Evolutionary conservation across 1,140 invertebrate species (phyloP), one percentile per base, ranked within the genome.

Genomic region (Cardiocondyla obscurior): DNA sequence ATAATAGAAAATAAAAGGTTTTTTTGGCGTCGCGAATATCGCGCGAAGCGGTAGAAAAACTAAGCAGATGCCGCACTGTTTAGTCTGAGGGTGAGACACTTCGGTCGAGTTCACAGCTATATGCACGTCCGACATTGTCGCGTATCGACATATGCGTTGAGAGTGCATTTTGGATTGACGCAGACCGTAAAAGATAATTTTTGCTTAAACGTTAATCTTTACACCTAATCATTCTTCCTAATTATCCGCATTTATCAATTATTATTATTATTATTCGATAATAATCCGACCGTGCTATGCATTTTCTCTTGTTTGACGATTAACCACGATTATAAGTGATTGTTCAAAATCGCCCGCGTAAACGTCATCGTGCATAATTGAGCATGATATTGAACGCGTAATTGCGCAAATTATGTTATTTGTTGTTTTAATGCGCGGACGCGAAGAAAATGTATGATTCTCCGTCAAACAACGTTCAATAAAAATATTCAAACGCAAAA

Each of bases 1-100:
- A 79, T 79, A 79, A 67, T 79, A 69, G 46, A 79, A 79, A 79
- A 79, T 79, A 69, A n/a, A n/a, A n/a, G n/a, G 62, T 53, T n/a
- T 14, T 33, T 44, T 65, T 77, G 22, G 74, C 16, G 60, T 79
- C 53, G 67, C 51, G 53, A 79, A 67, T 53, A 36, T 0, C 44
- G 33, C 22, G 46, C 6, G 16, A 65, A 65, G 39, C 44, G 42
- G 16, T 30, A 39, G n/a, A 67, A 67, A 79, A 69, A 79, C 33
- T 5, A 51, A 53, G 33, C 74, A 79, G 62, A 67, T 39, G 74
- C 46, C 30, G 14, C 60, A 39, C 74, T 55, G 74, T 67, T 79
- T 79, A 67, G 74, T 79, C 62, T 67, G 22, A 44, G 19, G n/a
- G 60, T 6, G 60, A 67, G 74, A 79, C 19, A 77, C 60, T 77